Evolutionary conservation across 2,797 vertebrate genomes (phyloP).

Genomic region (Lerista edwardsae): DNA sequence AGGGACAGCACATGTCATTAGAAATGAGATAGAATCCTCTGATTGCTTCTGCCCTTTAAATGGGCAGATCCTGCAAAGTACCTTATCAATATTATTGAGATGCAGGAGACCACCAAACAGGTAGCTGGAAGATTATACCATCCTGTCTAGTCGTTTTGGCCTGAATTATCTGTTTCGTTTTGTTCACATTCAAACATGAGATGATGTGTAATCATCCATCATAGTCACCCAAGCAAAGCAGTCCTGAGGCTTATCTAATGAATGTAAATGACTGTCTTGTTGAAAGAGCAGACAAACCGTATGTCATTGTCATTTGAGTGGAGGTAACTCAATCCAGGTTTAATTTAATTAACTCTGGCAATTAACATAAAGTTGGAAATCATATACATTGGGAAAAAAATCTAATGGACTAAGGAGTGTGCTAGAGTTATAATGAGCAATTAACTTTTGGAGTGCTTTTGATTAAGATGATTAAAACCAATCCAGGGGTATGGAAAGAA

Average conservation of each 20-base stretch:
- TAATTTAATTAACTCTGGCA: slow-evolving; percentile 66
- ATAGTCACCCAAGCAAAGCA: background rate
- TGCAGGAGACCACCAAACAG: slow-evolving; percentile 2
- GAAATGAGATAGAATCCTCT: background rate
- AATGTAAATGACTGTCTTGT: slow-evolving; percentile 50
- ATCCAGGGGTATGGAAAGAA: slow-evolving; percentile 29
- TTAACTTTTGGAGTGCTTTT: slow-evolving; percentile 24
- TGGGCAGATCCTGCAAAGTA: background rate
- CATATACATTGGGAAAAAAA: slow-evolving; percentile 35
- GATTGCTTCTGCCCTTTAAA: background rate
- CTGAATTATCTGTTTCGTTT: slow-evolving; percentile 29
- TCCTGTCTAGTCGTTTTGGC: background rate
- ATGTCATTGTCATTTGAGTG: slow-evolving; percentile 44
- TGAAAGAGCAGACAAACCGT: slow-evolving; percentile 49
- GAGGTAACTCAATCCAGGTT: slow-evolving; percentile 57
- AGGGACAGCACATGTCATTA: background rate
- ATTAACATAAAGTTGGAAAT: slow-evolving; percentile 55
- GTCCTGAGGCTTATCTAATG: slow-evolving; percentile 51
- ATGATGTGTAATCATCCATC: slow-evolving; percentile 25
- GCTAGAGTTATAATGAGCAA: slow-evolving; percentile 35
- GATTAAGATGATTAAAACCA: slow-evolving; percentile 59
- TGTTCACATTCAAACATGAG: slow-evolving; percentile 7
- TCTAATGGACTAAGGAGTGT: slow-evolving; percentile 34
- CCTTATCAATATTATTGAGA: slow-evolving; percentile 5
- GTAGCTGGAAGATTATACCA: background rate